Evolutionary conservation across 2,797 vertebrate species (phyloP), one percentile per base, ranked within the genome.

Genomic region (Lophura swinhoii): DNA sequence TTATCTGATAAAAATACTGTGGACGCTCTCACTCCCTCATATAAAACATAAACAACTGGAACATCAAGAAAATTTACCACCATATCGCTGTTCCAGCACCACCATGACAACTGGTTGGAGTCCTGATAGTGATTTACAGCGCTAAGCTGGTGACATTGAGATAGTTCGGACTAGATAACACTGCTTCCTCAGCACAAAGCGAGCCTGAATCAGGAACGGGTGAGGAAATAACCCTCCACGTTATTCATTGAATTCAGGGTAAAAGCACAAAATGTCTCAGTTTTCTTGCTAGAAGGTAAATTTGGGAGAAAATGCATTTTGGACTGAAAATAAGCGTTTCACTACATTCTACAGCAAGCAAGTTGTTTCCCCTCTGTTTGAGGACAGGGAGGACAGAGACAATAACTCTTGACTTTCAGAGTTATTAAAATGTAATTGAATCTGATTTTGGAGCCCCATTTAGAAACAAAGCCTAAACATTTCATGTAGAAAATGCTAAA

Each of bases 381-480:
- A 76, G 18, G 8, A 16, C 0, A 43, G 39, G 14, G 39, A 76
- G 18, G 8, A 16, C 0, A 43, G 39, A 41, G 43, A 44, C 43
- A 44, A 20, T 44, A 44, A 44, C 17, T 44, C n/a, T 53, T 82
- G 37, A 67, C 14, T 33, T 80, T 26, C 12, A 58, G 35, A 59
- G 64, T 14, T 29, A 3, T 58, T 33, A 14, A 43, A 11, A 18
- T 83, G 71, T 71, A 84, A 70, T 58, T 81, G 35, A 79, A 79
- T 53, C 48, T 78, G 63, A 63, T 78, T 63, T 78, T 51, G 20
- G 55, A 93, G 62, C 7, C 37, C 28, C 23, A 44, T 64, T 91
- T 90, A 23, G 5, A 93, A 91, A 70, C 35, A 90, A 94, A 84
- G 72, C 72, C 69, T 89, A 43, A 92, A 46, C 28, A 22, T 58